Percentiles rank a stretch among this genome's conserved stretches.
phyloP scores from a whole-genome alignment of 2,113 vertebrate genomes.

The Anas platyrhynchos region DNA sequence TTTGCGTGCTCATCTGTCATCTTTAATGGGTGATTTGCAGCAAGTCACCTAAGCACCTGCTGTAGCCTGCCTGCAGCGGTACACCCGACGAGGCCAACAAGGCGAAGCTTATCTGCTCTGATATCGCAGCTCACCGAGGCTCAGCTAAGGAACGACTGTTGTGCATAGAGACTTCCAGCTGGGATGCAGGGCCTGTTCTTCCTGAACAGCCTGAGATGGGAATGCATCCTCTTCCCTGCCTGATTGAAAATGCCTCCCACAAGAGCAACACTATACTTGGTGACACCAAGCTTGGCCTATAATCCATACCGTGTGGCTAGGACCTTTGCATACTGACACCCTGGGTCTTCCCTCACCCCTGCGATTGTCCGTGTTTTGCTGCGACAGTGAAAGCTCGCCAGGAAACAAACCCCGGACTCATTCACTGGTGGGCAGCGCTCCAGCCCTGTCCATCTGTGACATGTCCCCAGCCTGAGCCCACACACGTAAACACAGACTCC shows the following conservation, averaged over 20 bases:
- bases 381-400: background rate
- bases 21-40: background rate
- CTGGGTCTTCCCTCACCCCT: background rate
- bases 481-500: slow-evolving; percentile 24
- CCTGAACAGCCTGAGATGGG: background rate
- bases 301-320: background rate
- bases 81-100: background rate
- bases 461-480: slow-evolving; percentile 26
- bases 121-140: background rate
- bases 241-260: background rate
- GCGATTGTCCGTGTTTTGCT: background rate
- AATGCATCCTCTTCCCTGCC: background rate
- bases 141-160: background rate
- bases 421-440: background rate
- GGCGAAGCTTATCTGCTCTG: background rate
- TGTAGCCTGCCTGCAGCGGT: background rate
- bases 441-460: background rate
- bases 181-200: background rate
- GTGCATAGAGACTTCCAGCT: background rate
- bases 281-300: background rate
- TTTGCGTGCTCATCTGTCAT: background rate
- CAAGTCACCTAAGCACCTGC: background rate
- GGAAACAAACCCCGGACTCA: background rate
- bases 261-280: background rate
- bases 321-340: background rate